Percentiles rank a stretch among this genome's conserved stretches.
These are phyloP conservation scores for Periophthalmus modestus DNA, from an alignment of 2,113 vertebrate genomes.

Conservation along the genomic window DNA sequence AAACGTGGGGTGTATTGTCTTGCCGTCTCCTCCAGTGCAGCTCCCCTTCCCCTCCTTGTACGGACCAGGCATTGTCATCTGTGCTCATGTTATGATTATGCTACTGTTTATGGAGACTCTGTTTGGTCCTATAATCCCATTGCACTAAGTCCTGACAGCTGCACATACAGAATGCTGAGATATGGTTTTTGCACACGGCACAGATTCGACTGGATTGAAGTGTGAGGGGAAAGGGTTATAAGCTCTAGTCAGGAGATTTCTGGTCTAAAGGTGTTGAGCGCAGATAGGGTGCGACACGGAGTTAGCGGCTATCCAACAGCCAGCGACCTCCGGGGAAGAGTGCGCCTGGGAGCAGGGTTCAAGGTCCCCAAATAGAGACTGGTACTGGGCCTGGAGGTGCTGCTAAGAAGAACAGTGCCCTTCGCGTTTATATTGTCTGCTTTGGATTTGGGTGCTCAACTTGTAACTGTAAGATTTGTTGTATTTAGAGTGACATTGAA, in stretches of 20 bases:
- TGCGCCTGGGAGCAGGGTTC: neutral
- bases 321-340: slow-evolving; percentile 22
- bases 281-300: slow-evolving; percentile 37
- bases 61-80: neutral
- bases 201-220: slow-evolving; percentile 39
- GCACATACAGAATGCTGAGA: slow-evolving; percentile 16
- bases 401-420: neutral
- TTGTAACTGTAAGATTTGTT: neutral
- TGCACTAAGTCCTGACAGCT: slow-evolving; percentile 19
- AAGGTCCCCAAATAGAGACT: neutral
- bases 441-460: slow-evolving; percentile 9
- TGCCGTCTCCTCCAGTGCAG: slow-evolving; percentile 9
- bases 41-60: neutral
- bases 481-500: too few species aligned
- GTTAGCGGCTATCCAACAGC: slow-evolving; percentile 1
- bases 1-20: neutral
- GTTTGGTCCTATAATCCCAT: slow-evolving; percentile 4
- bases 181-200: slow-evolving; percentile 6
- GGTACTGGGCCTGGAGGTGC: neutral
- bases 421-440: neutral
- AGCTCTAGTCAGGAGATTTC: slow-evolving; percentile 19
- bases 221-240: slow-evolving; percentile 23
- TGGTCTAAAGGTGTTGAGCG: slow-evolving; percentile 43
- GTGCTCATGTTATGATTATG: neutral
- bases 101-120: neutral